These are phyloP conservation scores for Falcaria lacertinaria DNA, from an alignment of 2,888 invertebrate species.

Conservation along the genomic window DNA sequence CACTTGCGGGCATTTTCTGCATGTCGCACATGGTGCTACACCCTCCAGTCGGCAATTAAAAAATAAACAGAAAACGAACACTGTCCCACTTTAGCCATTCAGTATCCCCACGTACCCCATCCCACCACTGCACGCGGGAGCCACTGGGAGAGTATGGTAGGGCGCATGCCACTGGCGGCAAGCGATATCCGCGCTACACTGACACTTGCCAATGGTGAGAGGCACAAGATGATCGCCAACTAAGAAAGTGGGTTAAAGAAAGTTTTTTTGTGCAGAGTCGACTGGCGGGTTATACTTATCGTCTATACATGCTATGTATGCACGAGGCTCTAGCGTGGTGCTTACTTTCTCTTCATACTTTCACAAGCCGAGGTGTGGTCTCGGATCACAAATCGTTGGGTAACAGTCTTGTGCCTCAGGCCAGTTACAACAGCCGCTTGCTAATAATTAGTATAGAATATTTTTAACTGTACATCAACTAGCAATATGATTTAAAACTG, in stretches of 20 bases:
- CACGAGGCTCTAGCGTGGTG: slow-evolving; percentile 57
- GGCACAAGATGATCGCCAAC: slow-evolving; percentile 65
- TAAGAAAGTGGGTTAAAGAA: slow-evolving; percentile 80
- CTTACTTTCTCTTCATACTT: slow-evolving; percentile 79
- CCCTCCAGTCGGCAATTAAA: slow-evolving; percentile 33
- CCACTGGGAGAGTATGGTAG: slow-evolving; percentile 52
- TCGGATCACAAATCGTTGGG: slow-evolving; percentile 61
- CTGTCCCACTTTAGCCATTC: slow-evolving; percentile 60
- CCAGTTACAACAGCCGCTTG: neutral
- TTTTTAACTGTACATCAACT: slow-evolving; percentile 10
- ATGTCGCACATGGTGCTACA: slow-evolving; percentile 63
- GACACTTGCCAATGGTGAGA: slow-evolving; percentile 59
- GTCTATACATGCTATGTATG: slow-evolving; percentile 44
- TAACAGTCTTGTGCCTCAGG: slow-evolving; percentile 20
- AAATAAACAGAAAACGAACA: slow-evolving; percentile 42
- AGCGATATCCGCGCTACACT: slow-evolving; percentile 66
- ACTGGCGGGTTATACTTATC: slow-evolving; percentile 61
- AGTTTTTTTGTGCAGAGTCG: slow-evolving; percentile 69
- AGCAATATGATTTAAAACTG: too few species aligned
- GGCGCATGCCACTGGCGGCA: slow-evolving; percentile 69
- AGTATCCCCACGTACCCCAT: slow-evolving; percentile 64
- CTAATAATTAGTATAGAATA: neutral
- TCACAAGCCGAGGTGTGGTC: slow-evolving; percentile 72
- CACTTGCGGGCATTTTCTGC: slow-evolving; percentile 71
- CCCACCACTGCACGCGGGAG: slow-evolving; percentile 71